phyloP scores from a whole-genome alignment of 1,140 invertebrate genomes.

The Brachionus angularis region DNA sequence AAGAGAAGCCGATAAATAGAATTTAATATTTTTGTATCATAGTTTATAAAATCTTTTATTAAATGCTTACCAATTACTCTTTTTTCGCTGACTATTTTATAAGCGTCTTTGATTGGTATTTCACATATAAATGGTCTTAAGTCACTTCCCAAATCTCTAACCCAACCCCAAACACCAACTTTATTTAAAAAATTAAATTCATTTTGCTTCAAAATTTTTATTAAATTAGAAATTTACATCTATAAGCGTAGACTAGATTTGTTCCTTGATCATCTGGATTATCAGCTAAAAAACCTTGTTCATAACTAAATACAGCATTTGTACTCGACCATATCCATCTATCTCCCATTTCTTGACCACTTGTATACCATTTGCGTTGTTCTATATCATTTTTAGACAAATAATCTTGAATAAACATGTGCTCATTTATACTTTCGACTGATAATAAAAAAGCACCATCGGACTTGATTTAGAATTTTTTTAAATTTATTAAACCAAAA shows the following conservation, averaged over 20 bases:
- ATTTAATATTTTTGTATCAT: not conserved
- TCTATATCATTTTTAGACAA: constrained; percentile 24
- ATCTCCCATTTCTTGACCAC: constrained; percentile 26
- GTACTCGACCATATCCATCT: constrained; percentile 26
- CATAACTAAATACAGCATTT: constrained; percentile 36
- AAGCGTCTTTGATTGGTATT: constrained; percentile 61
- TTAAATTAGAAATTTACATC: not conserved
- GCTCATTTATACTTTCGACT: constrained; percentile 33
- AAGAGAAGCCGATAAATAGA: not conserved
- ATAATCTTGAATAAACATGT: constrained; percentile 42
- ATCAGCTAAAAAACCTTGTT: constrained; percentile 32
- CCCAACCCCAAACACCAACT: constrained; percentile 45
- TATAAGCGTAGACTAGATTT: constrained; percentile 36
- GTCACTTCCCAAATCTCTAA: constrained; percentile 24
- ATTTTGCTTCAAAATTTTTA: not conserved
- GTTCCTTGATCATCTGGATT: constrained; percentile 27
- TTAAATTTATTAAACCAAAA: not conserved
- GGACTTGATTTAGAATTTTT: not conserved
- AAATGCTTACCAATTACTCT: constrained; percentile 48
- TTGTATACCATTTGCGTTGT: constrained; percentile 34
- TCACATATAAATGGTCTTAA: constrained; percentile 76
- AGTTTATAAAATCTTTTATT: not conserved
- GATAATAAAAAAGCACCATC: constrained; percentile 25
- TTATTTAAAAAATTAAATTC: not conserved
- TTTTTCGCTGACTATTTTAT: constrained; percentile 49